A percentile compares a stretch with the other conserved stretches of the same genome.
Evolutionary conservation across 2,797 vertebrate species (phyloP).

Genomic region (Siniperca scherzeri): DNA sequence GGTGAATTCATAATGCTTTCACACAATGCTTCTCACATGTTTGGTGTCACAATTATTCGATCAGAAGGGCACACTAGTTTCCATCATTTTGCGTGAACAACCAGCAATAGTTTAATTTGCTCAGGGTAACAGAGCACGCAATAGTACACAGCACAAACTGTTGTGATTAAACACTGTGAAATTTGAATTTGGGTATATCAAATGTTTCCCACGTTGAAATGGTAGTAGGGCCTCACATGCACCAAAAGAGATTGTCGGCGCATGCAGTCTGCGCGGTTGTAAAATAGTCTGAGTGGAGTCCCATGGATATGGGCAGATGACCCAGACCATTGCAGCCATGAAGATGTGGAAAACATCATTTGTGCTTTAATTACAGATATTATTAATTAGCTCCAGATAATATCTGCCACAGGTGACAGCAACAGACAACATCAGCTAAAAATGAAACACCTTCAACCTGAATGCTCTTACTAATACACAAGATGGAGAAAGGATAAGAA

Average conservation of each 20-base stretch:
- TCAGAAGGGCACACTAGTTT: background rate
- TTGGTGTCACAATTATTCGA: background rate
- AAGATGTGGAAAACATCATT: background rate
- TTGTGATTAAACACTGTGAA: no score
- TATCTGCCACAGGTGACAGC: background rate
- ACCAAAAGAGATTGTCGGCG: no score
- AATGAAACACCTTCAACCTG: background rate
- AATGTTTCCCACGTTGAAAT: no score
- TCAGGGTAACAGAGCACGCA: no score
- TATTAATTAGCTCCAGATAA: background rate
- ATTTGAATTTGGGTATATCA: no score
- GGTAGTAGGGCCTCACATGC: no score
- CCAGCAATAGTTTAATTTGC: no score
- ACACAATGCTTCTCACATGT: background rate
- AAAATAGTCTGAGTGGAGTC: no score
- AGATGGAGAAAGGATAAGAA: background rate
- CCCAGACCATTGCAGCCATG: background rate
- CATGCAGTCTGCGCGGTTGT: no score
- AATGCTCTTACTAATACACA: background rate
- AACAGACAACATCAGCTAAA: background rate
- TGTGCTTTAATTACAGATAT: background rate
- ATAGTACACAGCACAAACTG: no score
- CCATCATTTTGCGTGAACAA: no score
- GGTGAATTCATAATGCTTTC: background rate
- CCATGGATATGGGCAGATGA: background rate